Percentiles rank a stretch among this genome's conserved stretches.
These are phyloP conservation scores for Melinopterus prodromus DNA, from an alignment of 2,888 invertebrate species.

Conservation along the genomic window DNA sequence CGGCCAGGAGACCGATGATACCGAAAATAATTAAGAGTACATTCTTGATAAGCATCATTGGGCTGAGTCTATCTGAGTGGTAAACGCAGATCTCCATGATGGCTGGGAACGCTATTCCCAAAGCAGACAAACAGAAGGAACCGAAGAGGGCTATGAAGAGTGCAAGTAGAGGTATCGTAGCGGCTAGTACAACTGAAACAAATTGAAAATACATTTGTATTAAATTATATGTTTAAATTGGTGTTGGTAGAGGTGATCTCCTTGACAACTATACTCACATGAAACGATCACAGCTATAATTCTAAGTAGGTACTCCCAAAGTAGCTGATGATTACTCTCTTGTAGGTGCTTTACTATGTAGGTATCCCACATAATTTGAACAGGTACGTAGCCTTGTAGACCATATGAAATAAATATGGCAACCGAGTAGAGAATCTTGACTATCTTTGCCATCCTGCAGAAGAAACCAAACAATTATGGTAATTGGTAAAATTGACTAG, in stretches of 20 bases:
- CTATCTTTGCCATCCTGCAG: slow-evolving; percentile 70
- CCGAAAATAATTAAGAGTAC: slow-evolving; percentile 64
- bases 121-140: slow-evolving; percentile 74
- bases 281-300: slow-evolving; percentile 57
- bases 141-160: slow-evolving; percentile 81
- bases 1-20: slow-evolving; percentile 64
- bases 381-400: slow-evolving; percentile 89
- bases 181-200: slow-evolving; percentile 75
- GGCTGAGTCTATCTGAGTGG: slow-evolving; percentile 70
- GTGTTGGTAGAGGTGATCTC: background rate
- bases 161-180: slow-evolving; percentile 74
- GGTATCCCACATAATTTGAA: slow-evolving; percentile 77
- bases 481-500: too few species aligned
- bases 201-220: slow-evolving; percentile 42
- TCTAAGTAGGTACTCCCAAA: slow-evolving; percentile 58
- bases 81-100: slow-evolving; percentile 77
- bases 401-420: slow-evolving; percentile 86
- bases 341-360: slow-evolving; percentile 57
- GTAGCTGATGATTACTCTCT: slow-evolving; percentile 48
- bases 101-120: slow-evolving; percentile 79
- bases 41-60: slow-evolving; percentile 61
- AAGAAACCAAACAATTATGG: slow-evolving; percentile 28
- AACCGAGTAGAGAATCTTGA: slow-evolving; percentile 69
- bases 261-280: slow-evolving; percentile 53
- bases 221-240: slow-evolving; percentile 6